A percentile compares a stretch with the other conserved stretches of the same genome.
These are phyloP conservation scores for Strigamia crassipes DNA, from an alignment of 2,888 invertebrate species.

Conservation along the genomic window DNA sequence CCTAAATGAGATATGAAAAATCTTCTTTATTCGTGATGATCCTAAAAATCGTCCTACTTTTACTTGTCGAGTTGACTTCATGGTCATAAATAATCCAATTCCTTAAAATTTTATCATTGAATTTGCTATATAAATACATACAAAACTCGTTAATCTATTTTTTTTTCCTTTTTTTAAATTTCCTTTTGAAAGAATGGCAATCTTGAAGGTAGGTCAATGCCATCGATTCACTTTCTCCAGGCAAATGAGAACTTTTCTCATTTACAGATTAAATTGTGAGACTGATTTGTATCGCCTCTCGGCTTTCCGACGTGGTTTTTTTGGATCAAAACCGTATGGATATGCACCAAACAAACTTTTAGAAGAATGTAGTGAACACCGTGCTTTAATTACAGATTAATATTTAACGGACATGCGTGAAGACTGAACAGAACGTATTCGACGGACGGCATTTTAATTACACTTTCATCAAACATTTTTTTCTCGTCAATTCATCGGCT, in stretches of 20 bases:
- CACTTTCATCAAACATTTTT: not conserved
- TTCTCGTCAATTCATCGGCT: not conserved
- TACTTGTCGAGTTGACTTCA: not conserved
- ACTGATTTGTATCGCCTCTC: not conserved
- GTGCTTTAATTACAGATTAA: not conserved
- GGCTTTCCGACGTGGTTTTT: not conserved
- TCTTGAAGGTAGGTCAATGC: not conserved
- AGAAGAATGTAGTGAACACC: not conserved
- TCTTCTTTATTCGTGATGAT: not conserved
- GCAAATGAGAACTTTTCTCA: not conserved
- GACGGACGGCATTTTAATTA: not conserved
- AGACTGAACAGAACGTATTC: not conserved
- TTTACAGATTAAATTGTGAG: not conserved
- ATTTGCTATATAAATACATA: not conserved
- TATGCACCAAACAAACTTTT: not conserved
- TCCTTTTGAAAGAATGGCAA: not conserved
- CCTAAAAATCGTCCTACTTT: not conserved
- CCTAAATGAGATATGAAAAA: not conserved
- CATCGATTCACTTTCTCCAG: constrained; percentile 21
- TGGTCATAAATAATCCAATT: not conserved
- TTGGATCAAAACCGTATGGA: not conserved
- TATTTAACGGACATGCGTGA: not conserved
- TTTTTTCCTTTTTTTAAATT: not conserved
- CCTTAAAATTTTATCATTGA: not conserved
- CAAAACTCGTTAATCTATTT: not conserved